Evolutionary conservation across 2,113 vertebrate species (phyloP), one percentile per base, ranked within the genome.

Genomic region (Tenebrosternarchus preto): DNA sequence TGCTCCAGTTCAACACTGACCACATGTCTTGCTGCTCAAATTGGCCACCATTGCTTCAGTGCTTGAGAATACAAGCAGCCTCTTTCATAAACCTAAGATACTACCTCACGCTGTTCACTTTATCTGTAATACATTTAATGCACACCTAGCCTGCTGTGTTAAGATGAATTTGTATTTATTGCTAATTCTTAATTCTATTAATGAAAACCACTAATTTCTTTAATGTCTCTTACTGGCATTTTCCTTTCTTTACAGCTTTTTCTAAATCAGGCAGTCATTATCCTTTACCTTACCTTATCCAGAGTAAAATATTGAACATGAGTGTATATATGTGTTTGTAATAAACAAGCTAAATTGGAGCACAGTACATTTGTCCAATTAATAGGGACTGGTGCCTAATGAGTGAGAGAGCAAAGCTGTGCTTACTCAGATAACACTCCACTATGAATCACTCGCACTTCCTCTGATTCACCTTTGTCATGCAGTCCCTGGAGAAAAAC

Each of bases 331-430:
- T 5, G 8, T 67, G 63, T 77, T 77, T 78, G 50, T 43, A 56
- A 64, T 78, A 78, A 69, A 68, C 75, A 55, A 36, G 9, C 24
- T 68, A 67, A 68, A 78, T 1, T 69, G 53, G 31, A 27, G 29
- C 33, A 17, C 53, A 69, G 24, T 57, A 59, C 53, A 59, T 27
- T 31, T 57, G 64, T n/a, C 31, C 7, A 64, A 69, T 68, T 57
- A 69, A 57, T 59, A 69, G 15, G 15, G 22, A 17, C 50, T 68
- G 31, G 66, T 69, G 8, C 31, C 22, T 78, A 27, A 78, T 33
- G 64, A 69, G 53, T 78, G 22, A 69, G 56, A 31, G 50, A 68
- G 57, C 64, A 69, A 36, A 25, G 53, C 53, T 59, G 39, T 39
- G 64, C 25, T 50, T n/a, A 22, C 20, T 68, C 31, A n/a, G 19